Percentiles rank a stretch among this genome's conserved stretches.
phyloP scores from a whole-genome alignment of 2,113 vertebrate species.

The Nanorana parkeri region DNA sequence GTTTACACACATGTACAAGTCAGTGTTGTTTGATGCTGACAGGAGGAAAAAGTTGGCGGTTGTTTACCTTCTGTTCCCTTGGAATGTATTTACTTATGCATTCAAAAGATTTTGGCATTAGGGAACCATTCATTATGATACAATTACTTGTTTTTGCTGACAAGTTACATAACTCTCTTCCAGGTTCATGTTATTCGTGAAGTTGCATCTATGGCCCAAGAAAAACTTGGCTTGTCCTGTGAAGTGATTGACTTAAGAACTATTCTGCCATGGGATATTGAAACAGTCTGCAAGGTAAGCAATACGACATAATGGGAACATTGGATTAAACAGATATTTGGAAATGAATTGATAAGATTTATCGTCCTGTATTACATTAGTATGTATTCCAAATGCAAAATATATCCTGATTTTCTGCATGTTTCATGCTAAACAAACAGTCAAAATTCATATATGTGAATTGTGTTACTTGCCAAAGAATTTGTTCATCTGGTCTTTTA shows the following conservation, averaged over 20 bases:
- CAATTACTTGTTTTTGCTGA: conserved; percentile 4
- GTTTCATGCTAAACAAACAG: too few relatives aligned
- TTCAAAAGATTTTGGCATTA: background rate
- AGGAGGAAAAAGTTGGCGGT: background rate
- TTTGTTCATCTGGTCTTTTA: too few relatives aligned
- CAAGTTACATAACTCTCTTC: conserved; percentile 36
- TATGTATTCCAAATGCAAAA: too few relatives aligned
- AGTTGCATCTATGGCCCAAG: conserved; percentile 91
- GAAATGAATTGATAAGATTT: background rate
- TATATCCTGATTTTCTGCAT: too few relatives aligned
- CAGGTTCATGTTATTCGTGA: conserved; percentile 95
- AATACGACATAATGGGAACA: background rate
- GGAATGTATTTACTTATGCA: conserved; percentile 5
- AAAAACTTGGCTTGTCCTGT: conserved; percentile 96
- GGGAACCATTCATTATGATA: background rate
- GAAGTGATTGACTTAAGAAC: conserved; percentile 95
- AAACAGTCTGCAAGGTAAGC: conserved; percentile 92
- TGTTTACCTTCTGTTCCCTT: background rate
- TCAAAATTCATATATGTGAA: too few relatives aligned
- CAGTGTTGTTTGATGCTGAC: background rate
- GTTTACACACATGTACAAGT: background rate
- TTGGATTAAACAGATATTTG: background rate
- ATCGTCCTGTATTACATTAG: too few relatives aligned
- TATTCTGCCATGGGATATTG: conserved; percentile 93
- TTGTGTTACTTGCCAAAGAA: too few relatives aligned